Conservation (phyloP, 2,113 vertebrate species). For the Regulus satrapa region DNA sequence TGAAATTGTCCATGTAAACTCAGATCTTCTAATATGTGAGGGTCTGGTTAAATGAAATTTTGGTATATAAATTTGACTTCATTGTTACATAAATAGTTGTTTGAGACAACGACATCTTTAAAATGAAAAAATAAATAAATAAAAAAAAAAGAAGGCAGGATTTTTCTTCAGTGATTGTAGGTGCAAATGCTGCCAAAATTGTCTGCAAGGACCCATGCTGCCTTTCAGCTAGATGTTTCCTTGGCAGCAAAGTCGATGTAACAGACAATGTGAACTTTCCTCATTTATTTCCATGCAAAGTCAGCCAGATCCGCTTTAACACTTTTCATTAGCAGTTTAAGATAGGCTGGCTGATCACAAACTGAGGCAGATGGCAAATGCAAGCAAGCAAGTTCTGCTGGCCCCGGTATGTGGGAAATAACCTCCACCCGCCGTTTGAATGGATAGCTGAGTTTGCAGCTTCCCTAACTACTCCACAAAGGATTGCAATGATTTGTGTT, state of each 20-base stretch:
- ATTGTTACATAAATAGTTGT: not conserved
- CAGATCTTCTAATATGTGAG: not conserved
- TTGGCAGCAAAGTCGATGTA: not conserved
- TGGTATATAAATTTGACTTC: not conserved
- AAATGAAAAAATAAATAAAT: not conserved
- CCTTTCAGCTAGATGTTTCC: not conserved
- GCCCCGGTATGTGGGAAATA: not conserved
- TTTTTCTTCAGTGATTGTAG: not conserved
- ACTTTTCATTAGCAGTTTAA: slow-evolving; percentile 11
- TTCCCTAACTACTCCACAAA: not conserved
- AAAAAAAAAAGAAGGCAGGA: not conserved
- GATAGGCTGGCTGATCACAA: not conserved
- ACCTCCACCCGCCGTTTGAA: not conserved
- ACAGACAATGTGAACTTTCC: slow-evolving; percentile 3
- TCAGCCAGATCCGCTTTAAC: not conserved
- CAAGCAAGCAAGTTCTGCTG: not conserved
- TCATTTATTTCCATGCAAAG: not conserved
- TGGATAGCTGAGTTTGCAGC: not conserved
- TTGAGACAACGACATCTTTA: not conserved
- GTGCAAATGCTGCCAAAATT: not conserved
- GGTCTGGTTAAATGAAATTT: not conserved
- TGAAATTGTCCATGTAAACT: not conserved
- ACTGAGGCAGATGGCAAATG: slow-evolving; percentile 20
- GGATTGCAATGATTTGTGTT: not conserved
- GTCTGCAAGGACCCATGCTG: not conserved